phyloP scores from a whole-genome alignment of 2,113 vertebrate species.

The Phocoena sinus region DNA sequence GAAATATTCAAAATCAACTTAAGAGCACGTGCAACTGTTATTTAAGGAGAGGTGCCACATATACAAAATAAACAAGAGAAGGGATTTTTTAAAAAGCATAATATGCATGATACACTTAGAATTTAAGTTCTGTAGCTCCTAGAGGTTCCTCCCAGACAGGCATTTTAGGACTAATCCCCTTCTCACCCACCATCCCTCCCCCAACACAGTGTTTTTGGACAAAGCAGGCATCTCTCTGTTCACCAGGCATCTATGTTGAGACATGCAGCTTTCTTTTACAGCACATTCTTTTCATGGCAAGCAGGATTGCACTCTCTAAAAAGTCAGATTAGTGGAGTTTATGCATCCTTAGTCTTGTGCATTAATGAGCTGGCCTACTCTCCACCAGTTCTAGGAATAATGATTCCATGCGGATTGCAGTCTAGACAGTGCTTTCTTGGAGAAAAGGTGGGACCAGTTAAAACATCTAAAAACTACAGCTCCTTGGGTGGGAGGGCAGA shows the following conservation, averaged over 20 bases:
- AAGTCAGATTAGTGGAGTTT: conserved; percentile 29
- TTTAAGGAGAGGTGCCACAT: neutral
- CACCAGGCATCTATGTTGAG: neutral
- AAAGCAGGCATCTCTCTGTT: neutral
- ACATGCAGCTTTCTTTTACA: neutral
- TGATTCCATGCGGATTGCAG: conserved; percentile 3
- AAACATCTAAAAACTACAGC: neutral
- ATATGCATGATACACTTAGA: neutral
- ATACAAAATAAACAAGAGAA: neutral
- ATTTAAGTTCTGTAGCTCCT: neutral
- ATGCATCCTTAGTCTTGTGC: conserved; percentile 30
- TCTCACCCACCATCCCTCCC: neutral
- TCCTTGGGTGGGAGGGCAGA: neutral
- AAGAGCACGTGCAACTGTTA: neutral
- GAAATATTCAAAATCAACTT: neutral
- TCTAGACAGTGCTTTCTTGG: neutral
- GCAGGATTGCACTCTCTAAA: conserved; percentile 16
- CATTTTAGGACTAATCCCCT: neutral
- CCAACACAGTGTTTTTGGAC: neutral
- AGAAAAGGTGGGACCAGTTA: neutral
- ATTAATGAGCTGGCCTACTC: conserved; percentile 3
- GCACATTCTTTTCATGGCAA: neutral
- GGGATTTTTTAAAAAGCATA: neutral
- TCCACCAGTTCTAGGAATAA: neutral
- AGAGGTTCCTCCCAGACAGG: neutral